phyloP scores from a whole-genome alignment of 2,797 vertebrate genomes.

The Falco biarmicus region DNA sequence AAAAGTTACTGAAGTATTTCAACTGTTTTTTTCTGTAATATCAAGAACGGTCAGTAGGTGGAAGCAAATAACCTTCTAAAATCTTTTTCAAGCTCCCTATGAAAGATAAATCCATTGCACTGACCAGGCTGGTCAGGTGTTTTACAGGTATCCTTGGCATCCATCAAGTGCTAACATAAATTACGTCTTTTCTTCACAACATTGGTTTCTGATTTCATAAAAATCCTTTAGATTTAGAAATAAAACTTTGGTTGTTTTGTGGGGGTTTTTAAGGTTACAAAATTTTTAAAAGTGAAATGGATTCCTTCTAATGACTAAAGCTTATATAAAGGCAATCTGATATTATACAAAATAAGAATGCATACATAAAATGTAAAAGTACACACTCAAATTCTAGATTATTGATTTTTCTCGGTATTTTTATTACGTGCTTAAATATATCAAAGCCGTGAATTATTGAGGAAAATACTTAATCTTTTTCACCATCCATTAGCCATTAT shows the following conservation, averaged over 20 bases:
- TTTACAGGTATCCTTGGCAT: background rate
- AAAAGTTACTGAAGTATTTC: rapidly evolving
- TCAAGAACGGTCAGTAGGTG: constrained; percentile 64
- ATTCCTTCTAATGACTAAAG: background rate
- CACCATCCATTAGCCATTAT: background rate
- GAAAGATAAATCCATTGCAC: rapidly evolving
- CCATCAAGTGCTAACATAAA: background rate
- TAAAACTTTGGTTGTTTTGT: background rate
- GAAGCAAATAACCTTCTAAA: constrained; percentile 73
- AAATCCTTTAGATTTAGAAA: background rate
- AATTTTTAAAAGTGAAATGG: background rate
- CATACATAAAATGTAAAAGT: background rate
- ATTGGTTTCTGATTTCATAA: background rate
- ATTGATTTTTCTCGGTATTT: background rate
- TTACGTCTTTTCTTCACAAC: background rate
- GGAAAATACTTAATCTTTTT: background rate
- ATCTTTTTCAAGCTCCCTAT: background rate
- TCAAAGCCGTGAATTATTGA: background rate
- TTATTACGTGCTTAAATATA: background rate
- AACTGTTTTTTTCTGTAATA: background rate
- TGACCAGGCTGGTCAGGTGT: background rate
- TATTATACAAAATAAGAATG: background rate
- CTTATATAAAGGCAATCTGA: background rate
- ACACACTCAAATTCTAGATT: background rate
- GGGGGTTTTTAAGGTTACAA: background rate